Evolutionary conservation across 2,797 vertebrate genomes (phyloP), one percentile per base, ranked within the genome.

Genomic region (Chaunax sp.): DNA sequence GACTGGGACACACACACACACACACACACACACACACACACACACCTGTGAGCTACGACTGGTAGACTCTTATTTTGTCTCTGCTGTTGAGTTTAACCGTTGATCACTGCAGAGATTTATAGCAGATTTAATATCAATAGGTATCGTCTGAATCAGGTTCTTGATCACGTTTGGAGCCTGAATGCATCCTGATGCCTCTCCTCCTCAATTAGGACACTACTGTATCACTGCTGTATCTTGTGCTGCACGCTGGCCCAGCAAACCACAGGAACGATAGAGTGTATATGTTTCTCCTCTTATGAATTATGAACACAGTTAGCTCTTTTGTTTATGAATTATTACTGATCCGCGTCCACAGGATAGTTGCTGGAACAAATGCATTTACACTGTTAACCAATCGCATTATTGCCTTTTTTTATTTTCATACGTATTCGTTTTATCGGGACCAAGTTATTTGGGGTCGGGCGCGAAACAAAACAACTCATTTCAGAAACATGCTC

Each of bases 251-350:
- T 22, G 72, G 69, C 80, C 60, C 64, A 71, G 66, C 55, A 64
- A 76, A 73, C 60, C 64, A 37, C 65, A 69, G 64, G 69, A 67
- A 51, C 37, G 75, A 83, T 69, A 66, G 56, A 81, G 78, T 87
- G 86, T 90, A 90, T 90, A 90, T 68, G 85, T 91, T 90, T 91
- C 89, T 90, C 83, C 73, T 65, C 80, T 86, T 85, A 90, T 93
- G 85, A 92, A 92, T 93, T 87, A 92, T 91, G 84, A 85, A 92
- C 74, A 70, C 78, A 87, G 90, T 90, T 89, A 90, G 88, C 90
- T 90, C 82, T 90, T 91, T 92, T 90, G 89, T 89, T 88, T 76
- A 93, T 92, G 76, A 93, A 93, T 92, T 89, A 92, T 93, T 92
- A 86, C 87, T 90, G 88, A 89, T 83, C 54, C 26, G 78, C 85